Conservation (phyloP, 53 echinoderm and acorn worm species). For the Actinopyga echinites region DNA sequence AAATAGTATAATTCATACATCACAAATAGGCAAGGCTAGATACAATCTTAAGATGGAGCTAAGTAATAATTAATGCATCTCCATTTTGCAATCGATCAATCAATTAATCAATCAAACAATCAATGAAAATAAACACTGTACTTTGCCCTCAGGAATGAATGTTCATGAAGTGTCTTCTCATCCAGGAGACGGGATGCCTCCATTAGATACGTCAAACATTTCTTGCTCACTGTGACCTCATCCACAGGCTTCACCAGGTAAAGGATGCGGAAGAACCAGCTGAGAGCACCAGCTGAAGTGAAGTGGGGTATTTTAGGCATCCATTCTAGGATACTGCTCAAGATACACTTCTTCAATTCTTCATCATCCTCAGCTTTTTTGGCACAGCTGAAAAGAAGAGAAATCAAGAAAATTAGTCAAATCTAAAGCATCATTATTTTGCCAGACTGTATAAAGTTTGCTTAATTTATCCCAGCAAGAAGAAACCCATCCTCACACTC, state of each 20-base stretch:
- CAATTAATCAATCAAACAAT: no score
- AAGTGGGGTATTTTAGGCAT: constrained; percentile 67
- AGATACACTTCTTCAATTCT: constrained; percentile 54
- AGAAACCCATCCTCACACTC: no score
- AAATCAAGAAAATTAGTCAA: no score
- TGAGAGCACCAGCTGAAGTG: constrained; percentile 86
- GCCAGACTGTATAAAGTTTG: no score
- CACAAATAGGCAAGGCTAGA: no score
- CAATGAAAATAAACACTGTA: constrained; percentile 34
- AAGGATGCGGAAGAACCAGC: constrained; percentile 92
- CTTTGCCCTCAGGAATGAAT: constrained; percentile 83
- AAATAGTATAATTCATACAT: no score
- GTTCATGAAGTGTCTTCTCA: constrained; percentile 80
- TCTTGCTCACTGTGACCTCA: constrained; percentile 66
- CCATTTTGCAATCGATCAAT: no score
- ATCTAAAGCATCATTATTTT: no score
- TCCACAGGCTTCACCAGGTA: constrained; percentile 81
- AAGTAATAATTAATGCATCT: no score
- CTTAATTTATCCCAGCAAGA: no score
- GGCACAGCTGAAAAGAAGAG: constrained; percentile 9
- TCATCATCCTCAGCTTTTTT: constrained; percentile 24
- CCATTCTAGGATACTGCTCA: constrained; percentile 75
- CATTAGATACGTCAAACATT: constrained; percentile 77
- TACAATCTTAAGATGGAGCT: no score
- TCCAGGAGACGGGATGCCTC: constrained; percentile 80